These are phyloP conservation scores for Botia almorhae DNA, from an alignment of 2,797 vertebrate genomes.

Conservation along the genomic window DNA sequence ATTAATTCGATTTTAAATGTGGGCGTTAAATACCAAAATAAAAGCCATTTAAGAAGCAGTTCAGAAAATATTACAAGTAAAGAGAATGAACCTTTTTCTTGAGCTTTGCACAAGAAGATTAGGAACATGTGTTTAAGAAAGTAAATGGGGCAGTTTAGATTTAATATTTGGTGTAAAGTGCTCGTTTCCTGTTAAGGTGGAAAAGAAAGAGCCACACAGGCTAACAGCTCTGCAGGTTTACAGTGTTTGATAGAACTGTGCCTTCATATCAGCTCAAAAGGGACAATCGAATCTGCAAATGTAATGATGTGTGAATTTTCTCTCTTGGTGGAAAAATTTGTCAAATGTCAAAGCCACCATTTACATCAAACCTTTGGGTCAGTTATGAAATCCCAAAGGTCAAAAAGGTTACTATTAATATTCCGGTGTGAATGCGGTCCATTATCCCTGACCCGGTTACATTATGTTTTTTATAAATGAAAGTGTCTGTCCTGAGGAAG, in stretches of 20 bases:
- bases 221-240: not conserved
- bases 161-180: not conserved
- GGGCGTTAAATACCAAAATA: too few species aligned
- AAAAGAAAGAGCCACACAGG: too few species aligned
- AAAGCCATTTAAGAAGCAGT: not conserved
- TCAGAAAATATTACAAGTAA: not conserved
- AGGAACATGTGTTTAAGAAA: not conserved
- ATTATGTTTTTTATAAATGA: not conserved
- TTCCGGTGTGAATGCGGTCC: not conserved
- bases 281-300: not conserved
- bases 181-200: not conserved
- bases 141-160: not conserved
- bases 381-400: slow-evolving; percentile 22
- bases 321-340: not conserved
- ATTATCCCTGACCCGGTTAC: not conserved
- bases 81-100: not conserved
- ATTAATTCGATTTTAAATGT: too few species aligned
- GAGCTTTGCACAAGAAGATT: not conserved
- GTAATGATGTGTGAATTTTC: slow-evolving; percentile 1
- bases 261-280: not conserved
- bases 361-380: not conserved
- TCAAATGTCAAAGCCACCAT: slow-evolving; percentile 22
- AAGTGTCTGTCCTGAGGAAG: not conserved
- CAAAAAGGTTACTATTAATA: slow-evolving; percentile 9
- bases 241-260: not conserved